Conservation (phyloP, 2,797 vertebrate genomes). For the Spondyliosoma cantharus region DNA sequence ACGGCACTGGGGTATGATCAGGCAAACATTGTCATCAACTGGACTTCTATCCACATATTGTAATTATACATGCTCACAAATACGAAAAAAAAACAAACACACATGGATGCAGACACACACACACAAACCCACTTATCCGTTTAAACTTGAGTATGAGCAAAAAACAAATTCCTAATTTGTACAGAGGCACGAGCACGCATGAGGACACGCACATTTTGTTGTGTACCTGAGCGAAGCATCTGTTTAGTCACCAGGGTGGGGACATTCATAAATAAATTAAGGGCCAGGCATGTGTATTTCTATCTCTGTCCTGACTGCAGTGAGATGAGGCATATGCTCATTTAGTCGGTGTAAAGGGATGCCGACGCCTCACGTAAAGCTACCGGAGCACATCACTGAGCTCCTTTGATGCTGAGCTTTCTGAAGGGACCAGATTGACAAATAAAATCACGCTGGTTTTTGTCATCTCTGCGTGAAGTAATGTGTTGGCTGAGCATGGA, state of each 20-base stretch:
- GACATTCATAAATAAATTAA: constrained; percentile 66
- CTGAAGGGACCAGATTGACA: constrained; percentile 28
- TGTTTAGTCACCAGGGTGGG: constrained; percentile 50
- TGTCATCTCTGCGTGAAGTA: background rate
- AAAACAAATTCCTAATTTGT: background rate
- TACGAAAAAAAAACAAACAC: background rate
- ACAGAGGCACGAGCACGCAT: constrained; percentile 1
- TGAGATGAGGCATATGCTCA: constrained; percentile 45
- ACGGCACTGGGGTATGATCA: background rate
- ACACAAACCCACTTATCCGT: background rate
- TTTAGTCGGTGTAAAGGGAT: constrained; percentile 13
- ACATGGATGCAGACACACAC: background rate
- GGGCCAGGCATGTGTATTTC: constrained; percentile 45
- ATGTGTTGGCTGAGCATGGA: background rate
- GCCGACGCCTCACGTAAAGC: constrained; percentile 6
- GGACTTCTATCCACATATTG: background rate
- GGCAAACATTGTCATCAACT: background rate
- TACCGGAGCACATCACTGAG: constrained; percentile 27
- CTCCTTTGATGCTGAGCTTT: constrained; percentile 40
- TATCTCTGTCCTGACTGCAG: constrained; percentile 38
- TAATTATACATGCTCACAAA: background rate
- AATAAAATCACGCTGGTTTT: constrained; percentile 9
- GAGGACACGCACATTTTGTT: constrained; percentile 1
- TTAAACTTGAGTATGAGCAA: background rate
- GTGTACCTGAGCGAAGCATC: constrained; percentile 56